Evolutionary conservation across 2,113 vertebrate species (phyloP).

Genomic region (Chlorodrepanis virens): DNA sequence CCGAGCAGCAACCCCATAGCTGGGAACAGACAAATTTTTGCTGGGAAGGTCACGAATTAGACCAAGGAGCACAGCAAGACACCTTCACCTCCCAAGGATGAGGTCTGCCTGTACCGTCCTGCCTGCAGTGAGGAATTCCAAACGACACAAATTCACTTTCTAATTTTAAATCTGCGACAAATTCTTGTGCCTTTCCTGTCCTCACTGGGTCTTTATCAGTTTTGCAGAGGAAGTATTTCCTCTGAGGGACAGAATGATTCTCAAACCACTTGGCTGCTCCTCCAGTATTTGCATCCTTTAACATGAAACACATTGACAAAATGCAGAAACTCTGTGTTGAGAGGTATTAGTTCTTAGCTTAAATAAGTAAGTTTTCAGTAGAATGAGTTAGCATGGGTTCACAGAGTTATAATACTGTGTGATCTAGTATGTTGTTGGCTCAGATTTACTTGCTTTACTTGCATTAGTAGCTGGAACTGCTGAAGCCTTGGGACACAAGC

Average conservation of each 20-base stretch:
- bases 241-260: not conserved
- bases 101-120: not conserved
- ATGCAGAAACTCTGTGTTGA: not conserved
- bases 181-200: not conserved
- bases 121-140: not conserved
- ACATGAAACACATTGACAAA: not conserved
- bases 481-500: not conserved
- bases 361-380: not conserved
- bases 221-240: not conserved
- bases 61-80: not conserved
- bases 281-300: not conserved
- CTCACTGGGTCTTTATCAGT: not conserved
- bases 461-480: not conserved
- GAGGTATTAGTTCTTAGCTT: not conserved
- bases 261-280: not conserved
- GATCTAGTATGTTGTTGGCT: not conserved
- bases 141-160: not conserved
- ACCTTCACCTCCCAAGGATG: not conserved
- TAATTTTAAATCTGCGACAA: constrained; percentile 13
- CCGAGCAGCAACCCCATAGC: not conserved
- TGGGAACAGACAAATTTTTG: not conserved
- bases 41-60: not conserved
- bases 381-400: not conserved
- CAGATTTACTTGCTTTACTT: not conserved
- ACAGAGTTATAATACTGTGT: not conserved